Base-by-base conservation (phyloP, 1,140 invertebrate species). In the Oreohelix idahoensis region DNA sequence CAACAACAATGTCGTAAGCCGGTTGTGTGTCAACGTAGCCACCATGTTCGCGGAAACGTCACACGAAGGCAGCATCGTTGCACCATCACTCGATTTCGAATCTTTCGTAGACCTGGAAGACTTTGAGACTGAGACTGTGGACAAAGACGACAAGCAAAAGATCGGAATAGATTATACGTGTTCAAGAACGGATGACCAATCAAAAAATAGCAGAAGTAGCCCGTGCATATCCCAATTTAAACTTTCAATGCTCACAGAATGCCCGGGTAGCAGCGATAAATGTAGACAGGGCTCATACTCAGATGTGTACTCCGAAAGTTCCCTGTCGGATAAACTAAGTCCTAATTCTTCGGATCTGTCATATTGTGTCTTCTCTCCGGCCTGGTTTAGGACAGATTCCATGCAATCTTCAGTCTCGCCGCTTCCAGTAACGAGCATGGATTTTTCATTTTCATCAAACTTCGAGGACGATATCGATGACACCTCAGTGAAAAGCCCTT, bases 31-130 rank as follows among this genome's bases (percentile, higher is more conserved):
- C 63, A 35, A 32, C 23, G 38, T 11, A 42, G 17, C 13, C 13
- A 8, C 71, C 26, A 8, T 20, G 1, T 23, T 39, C 13, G 23
- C 71, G 71, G 71, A 73, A 32, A 66, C 29, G 29, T 35, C 63
- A 66, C 23, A 66, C 11, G 1, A 66, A 5, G 17, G 29, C 71
- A 42, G 26, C 36, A 10, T 39, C 0, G n/a, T 32, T 1, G 4
- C 74, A 10, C n/a, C 39, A 35, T 76, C 74, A 1, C 20, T 76
- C 1, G 74, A 76, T 49, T 35, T 76, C 15, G 74, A 76, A 23
- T 76, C 74, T 76, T 76, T 76, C 29, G 74, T 76, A 10, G 45
- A 76, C 20, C 74, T 76, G 10, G 45, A 76, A 8, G 42, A 51
- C 74, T 35, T 51, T 76, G 74, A 66, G 5, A 35, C 29, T 32